Conservation (phyloP, 1,140 invertebrate species). For the Piezodorus guildinii region DNA sequence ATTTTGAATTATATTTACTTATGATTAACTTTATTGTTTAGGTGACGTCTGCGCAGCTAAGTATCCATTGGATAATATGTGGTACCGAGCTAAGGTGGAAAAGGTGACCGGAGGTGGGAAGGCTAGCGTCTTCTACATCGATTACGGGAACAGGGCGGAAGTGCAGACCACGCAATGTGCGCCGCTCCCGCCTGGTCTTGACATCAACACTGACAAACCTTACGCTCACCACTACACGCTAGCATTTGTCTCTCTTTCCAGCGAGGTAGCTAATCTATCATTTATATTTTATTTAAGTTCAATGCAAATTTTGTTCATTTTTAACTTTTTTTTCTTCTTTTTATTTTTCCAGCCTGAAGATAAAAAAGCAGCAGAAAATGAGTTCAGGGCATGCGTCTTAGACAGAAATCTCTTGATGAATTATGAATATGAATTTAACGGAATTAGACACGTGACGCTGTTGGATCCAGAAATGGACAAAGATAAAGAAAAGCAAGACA, state of each 20-base stretch:
- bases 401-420: slow-evolving; percentile 60
- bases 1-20: too few species aligned
- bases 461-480: slow-evolving; percentile 44
- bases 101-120: slow-evolving; percentile 56
- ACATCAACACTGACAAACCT: slow-evolving; percentile 46
- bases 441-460: slow-evolving; percentile 59
- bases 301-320: not conserved
- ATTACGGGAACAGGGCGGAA: slow-evolving; percentile 85
- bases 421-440: slow-evolving; percentile 52
- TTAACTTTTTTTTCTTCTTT: not conserved
- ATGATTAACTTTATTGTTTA: slow-evolving; percentile 21
- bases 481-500: slow-evolving; percentile 50
- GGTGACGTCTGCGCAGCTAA: slow-evolving; percentile 84
- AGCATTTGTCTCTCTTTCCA: slow-evolving; percentile 68
- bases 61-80: slow-evolving; percentile 68
- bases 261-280: slow-evolving; percentile 21
- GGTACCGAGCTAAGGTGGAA: slow-evolving; percentile 91
- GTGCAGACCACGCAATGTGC: slow-evolving; percentile 51
- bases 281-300: not conserved
- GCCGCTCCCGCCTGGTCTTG: slow-evolving; percentile 64
- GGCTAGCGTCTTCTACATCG: slow-evolving; percentile 70
- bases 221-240: slow-evolving; percentile 78
- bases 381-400: slow-evolving; percentile 52
- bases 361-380: slow-evolving; percentile 56
- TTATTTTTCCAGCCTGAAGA: slow-evolving; percentile 54